Evolutionary conservation across 1,140 invertebrate genomes (phyloP).

Genomic region (Portunus trituberculatus): DNA sequence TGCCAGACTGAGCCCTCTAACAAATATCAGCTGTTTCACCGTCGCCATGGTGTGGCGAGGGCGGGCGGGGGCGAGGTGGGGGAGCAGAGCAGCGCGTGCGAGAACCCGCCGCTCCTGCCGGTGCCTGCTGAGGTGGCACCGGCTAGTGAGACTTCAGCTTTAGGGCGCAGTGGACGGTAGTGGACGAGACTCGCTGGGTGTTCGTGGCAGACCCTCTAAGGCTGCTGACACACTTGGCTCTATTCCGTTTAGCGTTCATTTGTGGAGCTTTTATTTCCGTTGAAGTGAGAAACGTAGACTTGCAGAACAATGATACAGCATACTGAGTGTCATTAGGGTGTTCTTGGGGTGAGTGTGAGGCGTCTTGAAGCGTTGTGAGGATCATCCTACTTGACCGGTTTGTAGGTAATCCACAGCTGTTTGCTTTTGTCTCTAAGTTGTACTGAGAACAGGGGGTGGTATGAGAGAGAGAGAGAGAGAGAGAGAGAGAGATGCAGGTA

Average conservation of each 20-base stretch:
- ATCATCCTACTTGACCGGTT: not conserved
- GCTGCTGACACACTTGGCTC: not conserved
- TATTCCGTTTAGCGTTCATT: not conserved
- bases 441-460: too few species aligned
- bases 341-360: not conserved
- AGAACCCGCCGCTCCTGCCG: not conserved
- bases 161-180: not conserved
- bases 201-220: not conserved
- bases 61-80: not conserved
- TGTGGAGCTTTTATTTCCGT: not conserved
- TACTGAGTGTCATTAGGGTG: not conserved
- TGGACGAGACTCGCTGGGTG: not conserved
- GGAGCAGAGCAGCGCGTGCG: not conserved
- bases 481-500: too few species aligned
- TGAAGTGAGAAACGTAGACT: not conserved
- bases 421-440: too few species aligned
- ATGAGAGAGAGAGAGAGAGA: too few species aligned
- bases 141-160: conserved; percentile 10
- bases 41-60: not conserved
- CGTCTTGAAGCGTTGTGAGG: not conserved
- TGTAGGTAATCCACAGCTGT: too few species aligned
- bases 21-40: too few species aligned
- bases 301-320: not conserved
- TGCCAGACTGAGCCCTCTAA: too few species aligned
- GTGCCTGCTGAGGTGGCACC: not conserved